Evolutionary conservation across 2,888 invertebrate genomes (phyloP), one percentile per base, ranked within the genome.

Genomic region (Habroteleia sp.): DNA sequence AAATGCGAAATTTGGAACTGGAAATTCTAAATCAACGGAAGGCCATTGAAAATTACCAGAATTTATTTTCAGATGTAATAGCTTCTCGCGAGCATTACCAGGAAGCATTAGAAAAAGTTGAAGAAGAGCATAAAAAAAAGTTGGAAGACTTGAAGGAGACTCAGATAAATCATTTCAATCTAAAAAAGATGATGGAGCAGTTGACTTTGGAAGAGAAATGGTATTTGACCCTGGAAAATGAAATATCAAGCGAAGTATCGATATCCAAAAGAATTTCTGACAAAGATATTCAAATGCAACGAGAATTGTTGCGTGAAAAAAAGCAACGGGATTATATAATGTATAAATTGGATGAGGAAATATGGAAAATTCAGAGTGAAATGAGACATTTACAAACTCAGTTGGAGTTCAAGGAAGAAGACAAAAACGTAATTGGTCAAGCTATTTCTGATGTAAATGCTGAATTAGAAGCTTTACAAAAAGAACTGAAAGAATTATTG

Each of bases 401-500:
- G 82, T 85, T 93, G 14, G 89, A 91, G 8, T 90, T 93, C 0
- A 94, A 94, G 84, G 91, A 91, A 41, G 89, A 89, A 2, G 92
- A 94, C 80, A 91, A 93, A 83, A 91, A 92, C 68, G 86, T 89
- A 7, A 82, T 92, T 8, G 90, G 90, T 29, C 90, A 90, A 80
- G 89, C 92, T 84, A 91, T 94, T 17, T 91, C 93, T 0, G 91
- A 93, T 73, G 93, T 93, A n/a, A 93, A 93, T 71, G 91, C 93
- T 0, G 95, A 95, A 82, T 88, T 95, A 13, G 93, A 94, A 83
- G 93, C 92, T 13, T 84, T 95, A 44, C 92, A 93, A 79, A 89
- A 91, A 42, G 95, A 95, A 79, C 92, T 94, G 73, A 92, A 92
- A 29, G 92, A 92, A 2, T 89, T 95, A 10, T 90, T 93, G 74